These are phyloP conservation scores for Lineus longissimus DNA, from an alignment of 1,140 invertebrate species.

Conservation along the genomic window DNA sequence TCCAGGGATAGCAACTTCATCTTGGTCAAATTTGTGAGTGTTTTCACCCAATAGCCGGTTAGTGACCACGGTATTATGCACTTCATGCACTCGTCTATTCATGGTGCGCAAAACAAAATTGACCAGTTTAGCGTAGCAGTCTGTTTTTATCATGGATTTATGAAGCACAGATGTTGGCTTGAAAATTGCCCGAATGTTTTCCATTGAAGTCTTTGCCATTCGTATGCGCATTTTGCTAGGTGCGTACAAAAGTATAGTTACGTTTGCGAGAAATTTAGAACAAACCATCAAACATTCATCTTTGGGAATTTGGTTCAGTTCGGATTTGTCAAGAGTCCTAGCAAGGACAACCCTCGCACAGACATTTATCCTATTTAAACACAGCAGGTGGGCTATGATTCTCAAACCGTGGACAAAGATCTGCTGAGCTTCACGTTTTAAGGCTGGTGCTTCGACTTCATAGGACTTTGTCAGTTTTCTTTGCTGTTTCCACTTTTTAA, in stretches of 20 bases:
- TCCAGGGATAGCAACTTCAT: not conserved
- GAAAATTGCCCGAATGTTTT: constrained; percentile 1
- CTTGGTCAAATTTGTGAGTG: not conserved
- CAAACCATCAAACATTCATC: constrained; percentile 1
- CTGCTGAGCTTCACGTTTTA: not conserved
- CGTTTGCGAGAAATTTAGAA: constrained; percentile 1
- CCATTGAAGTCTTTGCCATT: constrained; percentile 1
- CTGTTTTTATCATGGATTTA: constrained; percentile 4
- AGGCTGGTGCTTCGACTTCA: not conserved
- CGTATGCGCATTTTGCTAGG: not conserved
- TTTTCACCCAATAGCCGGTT: constrained; percentile 2
- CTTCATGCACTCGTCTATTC: constrained; percentile 3
- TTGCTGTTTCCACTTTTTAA: constrained; percentile 5
- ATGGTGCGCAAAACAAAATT: not conserved
- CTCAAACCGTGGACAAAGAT: constrained; percentile 6
- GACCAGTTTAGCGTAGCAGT: not conserved
- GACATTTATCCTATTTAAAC: constrained; percentile 8
- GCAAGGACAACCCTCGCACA: not conserved
- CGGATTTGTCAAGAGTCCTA: not conserved
- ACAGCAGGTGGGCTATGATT: constrained; percentile 4
- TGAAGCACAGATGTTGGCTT: not conserved
- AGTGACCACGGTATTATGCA: constrained; percentile 2
- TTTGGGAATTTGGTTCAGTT: not conserved
- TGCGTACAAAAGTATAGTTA: not conserved
- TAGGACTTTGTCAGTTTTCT: not conserved